A percentile compares a stretch with the other conserved stretches of the same genome.
Evolutionary conservation across 2,113 vertebrate species (phyloP).

Genomic region (Neofelis nebulosa): DNA sequence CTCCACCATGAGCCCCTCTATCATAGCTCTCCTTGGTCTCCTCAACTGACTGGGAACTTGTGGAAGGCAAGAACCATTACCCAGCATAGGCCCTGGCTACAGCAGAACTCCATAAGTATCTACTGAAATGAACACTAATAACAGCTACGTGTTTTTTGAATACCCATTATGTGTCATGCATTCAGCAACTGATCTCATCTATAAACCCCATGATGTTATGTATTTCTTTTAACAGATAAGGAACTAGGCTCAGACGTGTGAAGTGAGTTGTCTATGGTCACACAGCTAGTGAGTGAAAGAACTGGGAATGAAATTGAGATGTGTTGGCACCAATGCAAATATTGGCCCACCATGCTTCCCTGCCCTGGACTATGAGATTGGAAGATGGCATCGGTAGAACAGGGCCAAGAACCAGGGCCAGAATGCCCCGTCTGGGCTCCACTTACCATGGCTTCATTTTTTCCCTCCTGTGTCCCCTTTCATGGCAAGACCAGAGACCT

Average conservation of each 20-base stretch:
- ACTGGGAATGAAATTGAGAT: not conserved
- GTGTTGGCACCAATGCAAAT: not conserved
- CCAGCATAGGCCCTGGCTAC: not conserved
- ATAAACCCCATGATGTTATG: not conserved
- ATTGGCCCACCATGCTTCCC: not conserved
- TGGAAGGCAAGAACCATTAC: constrained; percentile 17
- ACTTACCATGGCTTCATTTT: constrained; percentile 16
- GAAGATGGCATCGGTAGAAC: constrained; percentile 5
- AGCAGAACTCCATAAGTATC: not conserved
- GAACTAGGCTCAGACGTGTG: constrained; percentile 33
- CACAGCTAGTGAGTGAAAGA: constrained; percentile 26
- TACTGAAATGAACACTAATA: constrained; percentile 41
- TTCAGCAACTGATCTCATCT: not conserved
- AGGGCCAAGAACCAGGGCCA: constrained; percentile 1
- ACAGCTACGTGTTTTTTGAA: not conserved
- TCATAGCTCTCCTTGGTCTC: not conserved
- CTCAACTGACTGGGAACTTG: not conserved
- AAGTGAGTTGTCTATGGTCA: constrained; percentile 43
- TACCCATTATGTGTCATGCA: not conserved
- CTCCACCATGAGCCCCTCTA: not conserved
- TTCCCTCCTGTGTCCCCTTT: constrained; percentile 2
- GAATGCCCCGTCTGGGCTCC: constrained; percentile 22
- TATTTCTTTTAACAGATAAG: constrained; percentile 44
- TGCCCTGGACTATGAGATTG: not conserved
- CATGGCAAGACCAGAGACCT: not conserved